These are phyloP conservation scores for Rhinichthys osculus DNA, from an alignment of 2,797 vertebrate genomes.

Conservation along the genomic window DNA sequence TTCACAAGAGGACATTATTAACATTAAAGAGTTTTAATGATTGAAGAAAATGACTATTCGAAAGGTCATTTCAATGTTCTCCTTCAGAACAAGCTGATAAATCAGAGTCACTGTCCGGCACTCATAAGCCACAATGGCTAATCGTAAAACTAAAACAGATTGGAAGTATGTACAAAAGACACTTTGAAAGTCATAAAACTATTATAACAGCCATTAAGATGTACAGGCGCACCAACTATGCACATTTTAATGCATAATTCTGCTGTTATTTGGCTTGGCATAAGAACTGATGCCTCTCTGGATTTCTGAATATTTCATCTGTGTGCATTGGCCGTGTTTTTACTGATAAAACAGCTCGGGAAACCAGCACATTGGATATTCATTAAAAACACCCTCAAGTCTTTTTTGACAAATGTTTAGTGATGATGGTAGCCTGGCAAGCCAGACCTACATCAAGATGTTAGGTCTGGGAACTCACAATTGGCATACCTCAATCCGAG, in stretches of 20 bases:
- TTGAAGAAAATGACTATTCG: constrained; percentile 27
- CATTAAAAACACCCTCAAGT: not conserved
- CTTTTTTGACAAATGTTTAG: constrained; percentile 12
- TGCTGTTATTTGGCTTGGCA: constrained; percentile 38
- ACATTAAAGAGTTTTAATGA: constrained; percentile 42
- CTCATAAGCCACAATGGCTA: constrained; percentile 20
- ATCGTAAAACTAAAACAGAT: constrained; percentile 19
- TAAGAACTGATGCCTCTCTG: constrained; percentile 24
- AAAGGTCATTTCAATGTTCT: constrained; percentile 34
- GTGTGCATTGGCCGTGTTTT: not conserved
- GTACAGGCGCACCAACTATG: not conserved
- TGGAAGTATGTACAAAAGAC: constrained; percentile 18
- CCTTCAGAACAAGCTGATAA: constrained; percentile 32
- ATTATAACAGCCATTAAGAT: constrained; percentile 9
- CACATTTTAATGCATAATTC: not conserved
- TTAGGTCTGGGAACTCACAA: too few species aligned
- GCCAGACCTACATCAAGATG: too few species aligned
- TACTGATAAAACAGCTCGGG: constrained; percentile 12
- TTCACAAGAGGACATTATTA: constrained; percentile 32
- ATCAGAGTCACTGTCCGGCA: constrained; percentile 5
- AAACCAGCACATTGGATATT: not conserved
- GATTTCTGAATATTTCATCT: constrained; percentile 24
- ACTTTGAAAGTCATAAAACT: constrained; percentile 31
- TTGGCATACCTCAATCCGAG: too few species aligned
- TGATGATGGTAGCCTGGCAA: too few species aligned